Conservation (phyloP, 2,888 invertebrate genomes). For the Synergus gifuensis region DNA sequence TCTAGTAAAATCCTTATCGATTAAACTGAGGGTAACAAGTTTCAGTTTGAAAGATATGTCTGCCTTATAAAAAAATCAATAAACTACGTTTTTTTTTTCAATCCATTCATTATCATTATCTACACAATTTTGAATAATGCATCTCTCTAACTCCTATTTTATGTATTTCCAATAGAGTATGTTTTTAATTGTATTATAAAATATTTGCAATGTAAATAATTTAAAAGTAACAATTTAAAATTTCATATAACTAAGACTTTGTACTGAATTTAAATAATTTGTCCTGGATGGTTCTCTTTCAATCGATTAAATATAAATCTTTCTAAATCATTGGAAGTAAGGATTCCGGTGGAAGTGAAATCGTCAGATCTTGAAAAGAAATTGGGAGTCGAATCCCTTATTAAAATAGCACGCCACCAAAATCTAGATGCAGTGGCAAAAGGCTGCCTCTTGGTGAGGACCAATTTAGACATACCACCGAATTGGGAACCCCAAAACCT, state of each 20-base stretch:
- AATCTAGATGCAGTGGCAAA: conserved; percentile 68
- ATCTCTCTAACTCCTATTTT: no score
- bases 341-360: conserved; percentile 44
- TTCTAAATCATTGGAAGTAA: conserved; percentile 47
- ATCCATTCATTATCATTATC: no score
- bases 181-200: no score
- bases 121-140: no score
- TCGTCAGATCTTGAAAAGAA: conserved; percentile 58
- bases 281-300: not conserved
- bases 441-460: conserved; percentile 57
- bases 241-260: no score
- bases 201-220: no score
- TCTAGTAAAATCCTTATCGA: not conserved
- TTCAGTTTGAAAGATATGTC: not conserved
- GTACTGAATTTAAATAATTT: conserved; percentile 14
- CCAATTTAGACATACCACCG: conserved; percentile 72
- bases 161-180: no score
- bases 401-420: conserved; percentile 64
- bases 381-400: conserved; percentile 65
- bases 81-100: not conserved
- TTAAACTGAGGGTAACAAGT: not conserved
- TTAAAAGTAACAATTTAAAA: not conserved
- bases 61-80: not conserved
- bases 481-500: conserved; percentile 58
- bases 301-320: conserved; percentile 26